Evolutionary conservation across 2,113 vertebrate species (phyloP).

Genomic region (Crotalus viridis): DNA sequence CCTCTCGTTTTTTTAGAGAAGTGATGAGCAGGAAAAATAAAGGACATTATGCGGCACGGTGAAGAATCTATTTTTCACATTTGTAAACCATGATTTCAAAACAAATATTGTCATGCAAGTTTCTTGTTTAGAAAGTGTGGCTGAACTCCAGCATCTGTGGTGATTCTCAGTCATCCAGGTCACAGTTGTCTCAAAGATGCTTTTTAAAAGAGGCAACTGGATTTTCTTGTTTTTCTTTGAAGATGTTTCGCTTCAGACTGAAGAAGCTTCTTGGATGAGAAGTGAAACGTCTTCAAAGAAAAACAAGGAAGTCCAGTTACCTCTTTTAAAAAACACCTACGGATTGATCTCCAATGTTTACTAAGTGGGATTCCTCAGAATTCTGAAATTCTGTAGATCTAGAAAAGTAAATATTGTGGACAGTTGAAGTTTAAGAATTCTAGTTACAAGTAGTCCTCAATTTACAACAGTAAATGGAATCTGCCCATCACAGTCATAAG

Average conservation of each 20-base stretch:
- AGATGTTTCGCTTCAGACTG: too few species aligned
- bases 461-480: neutral
- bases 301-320: too few species aligned
- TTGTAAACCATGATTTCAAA: neutral
- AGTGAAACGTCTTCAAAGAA: too few species aligned
- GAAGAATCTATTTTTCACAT: neutral
- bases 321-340: too few species aligned
- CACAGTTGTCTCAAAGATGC: too few species aligned
- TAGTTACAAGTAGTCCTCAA: neutral
- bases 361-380: neutral
- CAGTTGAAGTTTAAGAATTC: neutral
- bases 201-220: too few species aligned
- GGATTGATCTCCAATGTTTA: neutral
- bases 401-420: neutral
- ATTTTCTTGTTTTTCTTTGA: too few species aligned
- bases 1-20: neutral
- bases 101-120: neutral
- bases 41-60: neutral
- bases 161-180: neutral
- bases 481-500: neutral
- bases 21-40: neutral
- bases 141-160: neutral
- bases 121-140: neutral
- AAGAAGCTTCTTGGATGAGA: too few species aligned
- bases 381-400: neutral